Base-by-base conservation (phyloP, 2,888 invertebrate species). In the Melieria crassipennis region DNA sequence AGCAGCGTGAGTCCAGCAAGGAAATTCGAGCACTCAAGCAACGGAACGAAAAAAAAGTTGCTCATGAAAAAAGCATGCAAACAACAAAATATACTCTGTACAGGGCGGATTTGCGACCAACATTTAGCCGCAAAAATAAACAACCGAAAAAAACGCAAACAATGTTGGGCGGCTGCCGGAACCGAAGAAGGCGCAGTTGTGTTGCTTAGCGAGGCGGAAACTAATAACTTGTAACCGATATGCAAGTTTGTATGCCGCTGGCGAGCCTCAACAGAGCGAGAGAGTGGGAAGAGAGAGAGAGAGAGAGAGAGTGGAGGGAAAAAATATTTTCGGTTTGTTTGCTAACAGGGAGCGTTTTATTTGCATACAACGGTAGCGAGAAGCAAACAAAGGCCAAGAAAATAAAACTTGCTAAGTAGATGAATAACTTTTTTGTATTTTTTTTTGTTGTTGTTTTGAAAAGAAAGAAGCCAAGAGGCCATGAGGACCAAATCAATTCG, bases 151-250 rank as follows among this genome's bases (percentile, higher is more conserved):
- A 55, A n/a, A 50, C 47, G 10, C 30, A 30, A 48, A 58, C 30
- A 30, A 30, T 30, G 30, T 30, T 30, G 30, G 30, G 30, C 30
- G 42, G 11, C 66, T 16, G 30, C 57, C 30, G 55, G 11, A 55
- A 61, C 16, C 13, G 45, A 52, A n/a, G 46, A 46, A 48, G 61
- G 45, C 48, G 55, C 63, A 57, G 56, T 63, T 64, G 61, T 30
- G 30, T 30, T 67, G 62, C 46, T 56, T 62, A 58, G 56, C 66
- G 71, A 66, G 52, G 69, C 62, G 50, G 62, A 71, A 73, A 73
- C 71, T 65, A 70, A 73, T 70, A 68, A 65, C 65, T 66, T 71
- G 73, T 60, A 69, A 73, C 48, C 60, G 69, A 73, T 73, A 56
- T 56, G 43, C 5, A n/a, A 4, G 48, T 45, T 52, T 56, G 13